Evolutionary conservation across 64 coral and sea anemone species (phyloP), one percentile per base, ranked within the genome.

Genomic region (Montipora efflorescens): DNA sequence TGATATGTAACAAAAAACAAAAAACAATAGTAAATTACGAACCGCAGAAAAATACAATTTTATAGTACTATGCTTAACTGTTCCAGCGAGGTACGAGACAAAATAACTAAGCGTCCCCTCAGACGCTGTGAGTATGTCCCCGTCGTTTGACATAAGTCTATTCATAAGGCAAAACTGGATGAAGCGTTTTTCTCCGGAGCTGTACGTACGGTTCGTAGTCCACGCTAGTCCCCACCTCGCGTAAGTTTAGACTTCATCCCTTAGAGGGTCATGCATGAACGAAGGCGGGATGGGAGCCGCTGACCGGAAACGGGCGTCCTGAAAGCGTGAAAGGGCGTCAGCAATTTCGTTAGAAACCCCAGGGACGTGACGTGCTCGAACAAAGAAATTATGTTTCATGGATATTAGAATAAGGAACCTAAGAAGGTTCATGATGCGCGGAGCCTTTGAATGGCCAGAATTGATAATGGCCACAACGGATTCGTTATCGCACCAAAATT

Each of bases 401-500:
- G 77, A 15, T 8, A 90, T 21, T 4, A 78, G 57, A 3, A 76
- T 57, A 45, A 90, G 61, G 76, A 78, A 76, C 6, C 75, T 11
- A 10, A 90, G 7, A 46, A 80, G 76, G 44, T 59, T 0, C 88
- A 90, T 80, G 5, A 90, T 12, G 3, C 75, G n/a, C 5, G 58
- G 53, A 53, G 75, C 75, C 11, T 67, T 73, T 47, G 88, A 90
- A 75, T 55, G 88, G 46, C 75, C 75, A 0, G 88, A 79, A 22
- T 90, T 90, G 10, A 80, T 68, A 23, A 90, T 80, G 76, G 47
- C 61, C 3, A 80, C 76, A 28, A 90, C 51, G 11, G 76, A 80
- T 76, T 90, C 53, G 47, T 90, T 90, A 19, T 90, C 53, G 43
- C 57, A 90, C 79, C 79, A 82, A 36, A 80, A 80, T 74, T 81